Conservation (phyloP, 2,888 invertebrate genomes). For the Abscondita cerata region DNA sequence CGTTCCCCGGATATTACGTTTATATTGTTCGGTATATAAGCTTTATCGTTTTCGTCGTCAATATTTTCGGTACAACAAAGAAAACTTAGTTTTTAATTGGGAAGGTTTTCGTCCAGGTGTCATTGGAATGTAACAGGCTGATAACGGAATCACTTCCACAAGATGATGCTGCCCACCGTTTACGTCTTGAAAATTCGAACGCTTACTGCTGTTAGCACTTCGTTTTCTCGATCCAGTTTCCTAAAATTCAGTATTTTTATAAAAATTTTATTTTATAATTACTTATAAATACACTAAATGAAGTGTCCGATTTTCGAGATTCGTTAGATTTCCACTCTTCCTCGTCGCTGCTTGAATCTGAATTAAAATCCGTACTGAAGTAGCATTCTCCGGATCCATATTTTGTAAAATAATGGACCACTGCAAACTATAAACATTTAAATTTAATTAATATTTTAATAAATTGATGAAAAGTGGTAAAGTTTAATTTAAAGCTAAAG, state of each 20-base stretch:
- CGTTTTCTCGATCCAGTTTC: slow-evolving; percentile 21
- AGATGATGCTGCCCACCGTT: slow-evolving; percentile 46
- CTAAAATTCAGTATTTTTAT: too few species aligned
- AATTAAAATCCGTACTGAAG: slow-evolving; percentile 70
- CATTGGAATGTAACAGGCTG: slow-evolving; percentile 65
- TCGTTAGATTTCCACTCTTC: slow-evolving; percentile 48
- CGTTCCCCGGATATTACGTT: slow-evolving; percentile 44
- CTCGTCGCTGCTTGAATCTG: slow-evolving; percentile 66
- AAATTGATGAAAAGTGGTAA: slow-evolving; percentile 3
- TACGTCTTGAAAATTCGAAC: slow-evolving; percentile 33
- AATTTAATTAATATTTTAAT: slow-evolving; percentile 15
- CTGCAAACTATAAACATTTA: slow-evolving; percentile 66
- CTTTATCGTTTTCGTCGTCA: slow-evolving; percentile 31
- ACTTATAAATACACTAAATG: slow-evolving; percentile 27
- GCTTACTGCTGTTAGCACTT: slow-evolving; percentile 23
- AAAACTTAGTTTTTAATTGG: slow-evolving; percentile 55
- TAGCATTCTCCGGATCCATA: slow-evolving; percentile 82
- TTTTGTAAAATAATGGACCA: slow-evolving; percentile 88
- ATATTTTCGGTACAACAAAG: slow-evolving; percentile 44
- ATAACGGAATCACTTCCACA: slow-evolving; percentile 70
- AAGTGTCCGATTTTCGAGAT: slow-evolving; percentile 25
- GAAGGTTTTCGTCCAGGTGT: slow-evolving; percentile 52
- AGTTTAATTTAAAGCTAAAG: slow-evolving; percentile 3
- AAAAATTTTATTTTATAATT: slow-evolving; percentile 12
- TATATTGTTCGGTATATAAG: slow-evolving; percentile 34